A percentile compares a stretch with the other conserved stretches of the same genome.
Evolutionary conservation across 92 coral and sea anemone genomes (phyloP).

Genomic region (Scolanthus callimorphus): DNA sequence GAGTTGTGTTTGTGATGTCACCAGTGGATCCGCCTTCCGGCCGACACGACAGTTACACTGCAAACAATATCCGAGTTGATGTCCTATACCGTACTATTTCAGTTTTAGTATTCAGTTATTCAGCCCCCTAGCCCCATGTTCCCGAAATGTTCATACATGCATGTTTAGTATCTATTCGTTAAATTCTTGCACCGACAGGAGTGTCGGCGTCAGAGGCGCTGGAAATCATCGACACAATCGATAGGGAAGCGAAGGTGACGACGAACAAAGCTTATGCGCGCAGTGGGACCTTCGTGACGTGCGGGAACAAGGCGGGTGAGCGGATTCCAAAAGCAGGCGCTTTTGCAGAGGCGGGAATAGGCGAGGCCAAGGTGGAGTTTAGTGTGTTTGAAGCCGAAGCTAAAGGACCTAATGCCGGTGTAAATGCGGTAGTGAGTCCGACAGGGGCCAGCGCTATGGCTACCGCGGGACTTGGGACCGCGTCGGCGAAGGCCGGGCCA

Average conservation of each 20-base stretch:
- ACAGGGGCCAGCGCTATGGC: conserved; percentile 5
- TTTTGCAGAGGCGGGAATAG: conserved; percentile 5
- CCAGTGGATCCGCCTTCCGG: too few species aligned
- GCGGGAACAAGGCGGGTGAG: neutral
- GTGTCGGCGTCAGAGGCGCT: conserved; percentile 2
- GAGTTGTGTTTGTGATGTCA: too few species aligned
- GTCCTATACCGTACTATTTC: too few species aligned
- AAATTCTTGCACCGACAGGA: too few species aligned
- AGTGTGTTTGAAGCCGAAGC: conserved; percentile 5
- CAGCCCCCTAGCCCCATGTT: too few species aligned
- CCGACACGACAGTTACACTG: too few species aligned
- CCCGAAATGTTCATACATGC: too few species aligned
- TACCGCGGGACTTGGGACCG: conserved; percentile 1
- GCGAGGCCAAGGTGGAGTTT: conserved; percentile 1
- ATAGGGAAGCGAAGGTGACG: neutral
- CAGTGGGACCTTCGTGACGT: neutral
- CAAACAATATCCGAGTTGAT: too few species aligned
- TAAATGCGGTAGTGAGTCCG: neutral
- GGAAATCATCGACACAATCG: conserved; percentile 1
- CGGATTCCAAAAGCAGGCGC: conserved; percentile 8
- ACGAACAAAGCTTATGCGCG: neutral
- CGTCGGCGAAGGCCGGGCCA: conserved; percentile 4
- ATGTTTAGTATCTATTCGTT: too few species aligned
- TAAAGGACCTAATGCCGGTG: conserved; percentile 6
- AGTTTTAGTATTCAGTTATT: too few species aligned